phyloP scores from a whole-genome alignment of 2,888 invertebrate species.

The Sylvicola cinctus region DNA sequence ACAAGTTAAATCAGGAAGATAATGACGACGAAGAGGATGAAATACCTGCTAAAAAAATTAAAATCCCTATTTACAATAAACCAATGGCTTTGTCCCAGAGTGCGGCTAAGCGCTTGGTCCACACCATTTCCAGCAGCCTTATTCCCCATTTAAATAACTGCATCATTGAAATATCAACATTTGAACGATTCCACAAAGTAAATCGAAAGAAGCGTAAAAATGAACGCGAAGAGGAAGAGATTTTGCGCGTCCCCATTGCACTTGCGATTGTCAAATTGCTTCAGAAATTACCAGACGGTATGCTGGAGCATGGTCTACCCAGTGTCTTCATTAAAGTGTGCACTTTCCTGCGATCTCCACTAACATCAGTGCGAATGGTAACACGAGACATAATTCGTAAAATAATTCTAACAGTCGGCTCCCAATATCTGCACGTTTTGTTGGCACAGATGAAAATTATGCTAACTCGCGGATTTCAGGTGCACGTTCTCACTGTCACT shows the following conservation, averaged over 20 bases:
- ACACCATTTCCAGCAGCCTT: slow-evolving; percentile 44
- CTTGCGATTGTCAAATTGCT: slow-evolving; percentile 80
- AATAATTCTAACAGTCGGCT: slow-evolving; percentile 69
- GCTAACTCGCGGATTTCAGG: slow-evolving; percentile 76
- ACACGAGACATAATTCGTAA: slow-evolving; percentile 85
- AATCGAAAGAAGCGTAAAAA: slow-evolving; percentile 44
- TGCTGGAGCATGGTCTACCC: slow-evolving; percentile 56
- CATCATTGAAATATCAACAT: slow-evolving; percentile 44
- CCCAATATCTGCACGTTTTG: slow-evolving; percentile 54
- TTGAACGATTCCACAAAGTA: slow-evolving; percentile 57
- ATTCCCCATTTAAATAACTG: slow-evolving; percentile 61
- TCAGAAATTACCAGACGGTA: slow-evolving; percentile 59
- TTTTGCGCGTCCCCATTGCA: slow-evolving; percentile 77
- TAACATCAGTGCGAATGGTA: slow-evolving; percentile 65
- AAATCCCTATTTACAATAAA: slow-evolving; percentile 14
- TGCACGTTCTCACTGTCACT: slow-evolving; percentile 81
- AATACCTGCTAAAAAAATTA: slow-evolving; percentile 15
- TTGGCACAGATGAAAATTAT: slow-evolving; percentile 61
- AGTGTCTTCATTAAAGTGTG: slow-evolving; percentile 78
- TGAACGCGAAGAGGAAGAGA: slow-evolving; percentile 76
- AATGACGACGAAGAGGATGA: slow-evolving; percentile 16
- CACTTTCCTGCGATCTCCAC: slow-evolving; percentile 71
- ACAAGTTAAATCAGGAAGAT: slow-evolving; percentile 24
- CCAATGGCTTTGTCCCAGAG: slow-evolving; percentile 39
- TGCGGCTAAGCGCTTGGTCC: slow-evolving; percentile 55